phyloP scores from a whole-genome alignment of 2,797 vertebrate genomes.

The Fratercula arctica region DNA sequence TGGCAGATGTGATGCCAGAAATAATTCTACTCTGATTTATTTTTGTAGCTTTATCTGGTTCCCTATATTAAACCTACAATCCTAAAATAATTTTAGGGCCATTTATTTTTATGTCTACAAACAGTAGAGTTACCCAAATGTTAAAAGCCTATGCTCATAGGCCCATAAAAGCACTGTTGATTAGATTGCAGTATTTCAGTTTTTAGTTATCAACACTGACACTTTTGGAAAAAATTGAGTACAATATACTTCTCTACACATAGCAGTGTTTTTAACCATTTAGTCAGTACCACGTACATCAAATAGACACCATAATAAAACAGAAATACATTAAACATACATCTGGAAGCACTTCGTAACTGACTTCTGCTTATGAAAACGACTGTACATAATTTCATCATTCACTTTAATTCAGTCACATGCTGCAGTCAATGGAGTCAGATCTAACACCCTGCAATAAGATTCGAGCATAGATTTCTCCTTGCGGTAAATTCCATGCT shows the following conservation, averaged over 20 bases:
- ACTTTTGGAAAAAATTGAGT: constrained; percentile 59
- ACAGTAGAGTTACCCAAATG: constrained; percentile 76
- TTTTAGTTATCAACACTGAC: constrained; percentile 72
- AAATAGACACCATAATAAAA: constrained; percentile 68
- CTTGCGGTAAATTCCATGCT: not conserved
- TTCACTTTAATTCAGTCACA: constrained; percentile 54
- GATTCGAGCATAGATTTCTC: constrained; percentile 1
- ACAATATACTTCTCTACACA: constrained; percentile 61
- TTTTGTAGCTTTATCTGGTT: constrained; percentile 53
- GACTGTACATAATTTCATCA: constrained; percentile 37
- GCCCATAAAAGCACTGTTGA: constrained; percentile 67
- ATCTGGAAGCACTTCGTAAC: constrained; percentile 64
- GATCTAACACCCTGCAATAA: constrained; percentile 8
- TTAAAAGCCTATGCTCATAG: constrained; percentile 72
- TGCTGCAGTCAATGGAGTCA: constrained; percentile 14
- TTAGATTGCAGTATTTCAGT: constrained; percentile 74
- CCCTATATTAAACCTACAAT: constrained; percentile 54
- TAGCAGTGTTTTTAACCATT: constrained; percentile 62
- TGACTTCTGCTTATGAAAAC: constrained; percentile 65
- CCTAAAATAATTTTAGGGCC: constrained; percentile 77
- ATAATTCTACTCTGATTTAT: constrained; percentile 65
- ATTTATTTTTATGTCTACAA: constrained; percentile 73
- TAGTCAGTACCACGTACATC: constrained; percentile 64
- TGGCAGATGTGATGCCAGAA: constrained; percentile 66
- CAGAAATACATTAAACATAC: constrained; percentile 67